Evolutionary conservation across 2,888 invertebrate genomes (phyloP).

Genomic region (Alviniconcha strummeri): DNA sequence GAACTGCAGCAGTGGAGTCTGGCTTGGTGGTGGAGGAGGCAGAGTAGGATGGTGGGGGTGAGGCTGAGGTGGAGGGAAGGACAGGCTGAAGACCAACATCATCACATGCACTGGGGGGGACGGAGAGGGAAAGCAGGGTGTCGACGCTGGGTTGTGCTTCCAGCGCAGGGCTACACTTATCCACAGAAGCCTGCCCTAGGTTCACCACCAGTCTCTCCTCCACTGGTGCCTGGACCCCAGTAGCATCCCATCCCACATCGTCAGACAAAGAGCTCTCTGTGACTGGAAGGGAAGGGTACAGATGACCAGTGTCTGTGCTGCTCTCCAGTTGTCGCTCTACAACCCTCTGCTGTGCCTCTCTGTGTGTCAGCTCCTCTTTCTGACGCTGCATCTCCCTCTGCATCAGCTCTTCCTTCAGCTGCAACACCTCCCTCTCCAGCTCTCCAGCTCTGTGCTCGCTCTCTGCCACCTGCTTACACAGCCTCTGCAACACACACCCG

Average conservation of each 20-base stretch:
- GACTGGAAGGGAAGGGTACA: not conserved
- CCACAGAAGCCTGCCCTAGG: not conserved
- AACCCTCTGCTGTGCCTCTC: not conserved
- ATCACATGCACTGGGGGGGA: not conserved
- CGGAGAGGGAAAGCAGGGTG: not conserved
- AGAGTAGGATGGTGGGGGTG: too few species aligned
- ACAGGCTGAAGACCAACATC: not conserved
- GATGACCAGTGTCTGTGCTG: not conserved
- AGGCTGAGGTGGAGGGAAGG: not conserved
- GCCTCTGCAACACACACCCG: slow-evolving; percentile 33
- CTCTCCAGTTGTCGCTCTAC: not conserved
- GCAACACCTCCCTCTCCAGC: slow-evolving; percentile 35
- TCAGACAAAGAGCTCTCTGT: not conserved
- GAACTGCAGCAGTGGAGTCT: not conserved
- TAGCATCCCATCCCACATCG: too few species aligned
- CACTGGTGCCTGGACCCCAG: too few species aligned
- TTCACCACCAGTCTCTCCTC: not conserved
- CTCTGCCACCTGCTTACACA: slow-evolving; percentile 32
- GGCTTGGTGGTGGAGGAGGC: too few species aligned
- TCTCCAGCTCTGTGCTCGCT: slow-evolving; percentile 31
- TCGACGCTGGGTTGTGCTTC: not conserved
- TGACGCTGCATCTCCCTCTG: slow-evolving; percentile 16
- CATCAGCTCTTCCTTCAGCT: slow-evolving; percentile 20
- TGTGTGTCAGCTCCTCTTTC: not conserved
- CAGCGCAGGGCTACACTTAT: not conserved